These are phyloP conservation scores for Acrossocheilus wenchowensis DNA, from an alignment of 2,797 vertebrate genomes.

Conservation along the genomic window DNA sequence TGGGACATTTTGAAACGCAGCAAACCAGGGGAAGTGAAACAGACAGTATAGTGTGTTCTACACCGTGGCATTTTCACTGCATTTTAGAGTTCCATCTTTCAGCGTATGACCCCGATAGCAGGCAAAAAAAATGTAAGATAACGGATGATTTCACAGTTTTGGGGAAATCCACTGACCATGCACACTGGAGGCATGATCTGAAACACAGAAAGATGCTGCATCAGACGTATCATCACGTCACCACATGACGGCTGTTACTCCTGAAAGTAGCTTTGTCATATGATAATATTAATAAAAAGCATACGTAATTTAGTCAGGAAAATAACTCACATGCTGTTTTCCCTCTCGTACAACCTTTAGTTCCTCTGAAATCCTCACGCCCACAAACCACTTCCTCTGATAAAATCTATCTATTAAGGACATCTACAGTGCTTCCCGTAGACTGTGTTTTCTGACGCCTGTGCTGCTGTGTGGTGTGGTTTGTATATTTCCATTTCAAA, in stretches of 20 bases:
- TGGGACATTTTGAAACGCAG: not conserved
- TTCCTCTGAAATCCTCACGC: constrained; percentile 1
- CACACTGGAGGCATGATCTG: not conserved
- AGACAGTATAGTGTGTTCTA: not conserved
- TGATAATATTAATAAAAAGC: not conserved
- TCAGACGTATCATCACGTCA: not conserved
- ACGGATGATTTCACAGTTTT: not conserved
- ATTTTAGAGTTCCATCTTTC: not conserved
- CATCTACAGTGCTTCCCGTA: not conserved
- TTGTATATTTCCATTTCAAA: constrained; percentile 6
- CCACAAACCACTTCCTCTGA: constrained; percentile 6
- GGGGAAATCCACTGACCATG: constrained; percentile 16
- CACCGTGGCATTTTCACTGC: not conserved
- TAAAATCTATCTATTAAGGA: not conserved
- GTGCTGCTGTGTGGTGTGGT: not conserved
- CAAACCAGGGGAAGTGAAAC: not conserved
- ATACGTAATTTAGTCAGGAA: not conserved
- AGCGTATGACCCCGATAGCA: not conserved
- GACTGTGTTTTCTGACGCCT: not conserved
- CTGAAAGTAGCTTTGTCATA: not conserved
- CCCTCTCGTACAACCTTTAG: not conserved
- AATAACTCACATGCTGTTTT: not conserved
- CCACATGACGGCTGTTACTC: not conserved
- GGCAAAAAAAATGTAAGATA: too few relatives aligned
- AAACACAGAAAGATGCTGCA: not conserved